phyloP scores from a whole-genome alignment of 2,888 invertebrate species.

The Scaptomyza caliginosa region DNA sequence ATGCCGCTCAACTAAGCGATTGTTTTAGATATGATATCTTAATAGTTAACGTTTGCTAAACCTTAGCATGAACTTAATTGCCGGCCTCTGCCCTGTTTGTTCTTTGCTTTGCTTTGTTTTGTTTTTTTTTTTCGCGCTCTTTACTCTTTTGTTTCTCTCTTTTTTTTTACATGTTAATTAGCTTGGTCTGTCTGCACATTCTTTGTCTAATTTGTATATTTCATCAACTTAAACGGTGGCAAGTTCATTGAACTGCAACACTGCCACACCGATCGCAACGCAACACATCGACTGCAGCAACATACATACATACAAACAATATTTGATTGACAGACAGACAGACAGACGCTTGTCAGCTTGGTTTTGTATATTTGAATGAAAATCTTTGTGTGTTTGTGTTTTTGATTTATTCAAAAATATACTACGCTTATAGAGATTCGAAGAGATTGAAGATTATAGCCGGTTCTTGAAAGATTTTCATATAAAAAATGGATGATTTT shows the following conservation, averaged over 20 bases:
- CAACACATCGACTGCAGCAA: slow-evolving; percentile 56
- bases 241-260: slow-evolving; percentile 48
- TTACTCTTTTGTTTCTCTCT: slow-evolving; percentile 11
- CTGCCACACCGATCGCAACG: slow-evolving; percentile 30
- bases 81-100: slow-evolving; percentile 20
- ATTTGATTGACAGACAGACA: slow-evolving; percentile 76
- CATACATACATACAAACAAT: background rate
- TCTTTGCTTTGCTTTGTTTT: slow-evolving; percentile 1
- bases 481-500: too few species aligned
- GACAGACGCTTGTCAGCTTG: slow-evolving; percentile 55
- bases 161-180: slow-evolving; percentile 62
- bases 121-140: slow-evolving; percentile 15
- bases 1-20: slow-evolving; percentile 36
- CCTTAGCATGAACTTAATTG: slow-evolving; percentile 36
- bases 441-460: background rate
- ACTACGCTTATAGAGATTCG: slow-evolving; percentile 19
- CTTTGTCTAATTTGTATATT: slow-evolving; percentile 69
- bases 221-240: slow-evolving; percentile 58
- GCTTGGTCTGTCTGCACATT: slow-evolving; percentile 57
- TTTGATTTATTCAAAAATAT: slow-evolving; percentile 20
- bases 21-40: slow-evolving; percentile 56
- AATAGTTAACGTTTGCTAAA: slow-evolving; percentile 40
- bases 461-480: too few species aligned
- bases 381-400: background rate
- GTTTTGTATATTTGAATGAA: slow-evolving; percentile 46